Conservation (phyloP, 2,797 vertebrate species). For the Synaphobranchus kaupii region DNA sequence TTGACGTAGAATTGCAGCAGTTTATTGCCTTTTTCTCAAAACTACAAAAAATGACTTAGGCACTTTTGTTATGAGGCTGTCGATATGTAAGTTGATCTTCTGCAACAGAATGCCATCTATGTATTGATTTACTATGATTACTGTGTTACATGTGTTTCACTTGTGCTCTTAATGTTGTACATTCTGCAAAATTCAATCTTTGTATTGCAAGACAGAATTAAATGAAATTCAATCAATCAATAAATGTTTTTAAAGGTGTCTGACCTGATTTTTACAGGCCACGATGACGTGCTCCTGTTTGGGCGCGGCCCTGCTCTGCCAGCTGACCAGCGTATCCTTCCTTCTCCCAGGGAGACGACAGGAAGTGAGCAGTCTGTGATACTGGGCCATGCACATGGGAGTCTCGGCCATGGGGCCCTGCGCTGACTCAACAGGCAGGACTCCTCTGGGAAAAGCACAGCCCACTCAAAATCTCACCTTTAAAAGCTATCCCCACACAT, state of each 20-base stretch:
- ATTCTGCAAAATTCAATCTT: too few relatives aligned
- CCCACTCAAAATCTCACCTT: not conserved
- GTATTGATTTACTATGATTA: too few relatives aligned
- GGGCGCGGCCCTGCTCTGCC: constrained; percentile 77
- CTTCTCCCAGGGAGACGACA: constrained; percentile 86
- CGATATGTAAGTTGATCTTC: too few relatives aligned
- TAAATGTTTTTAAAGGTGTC: constrained; percentile 20
- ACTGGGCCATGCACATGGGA: constrained; percentile 95
- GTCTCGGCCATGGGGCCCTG: constrained; percentile 87
- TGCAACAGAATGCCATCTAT: too few relatives aligned
- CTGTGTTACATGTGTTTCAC: too few relatives aligned
- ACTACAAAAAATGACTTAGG: too few relatives aligned
- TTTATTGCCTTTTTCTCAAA: too few relatives aligned
- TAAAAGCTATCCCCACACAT: not conserved
- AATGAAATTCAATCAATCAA: too few relatives aligned
- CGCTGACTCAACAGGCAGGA: constrained; percentile 82
- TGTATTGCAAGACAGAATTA: too few relatives aligned
- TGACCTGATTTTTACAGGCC: constrained; percentile 91
- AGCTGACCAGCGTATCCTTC: constrained; percentile 82
- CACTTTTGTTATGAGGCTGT: too few relatives aligned
- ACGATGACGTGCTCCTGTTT: constrained; percentile 87
- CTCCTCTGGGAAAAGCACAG: constrained; percentile 70
- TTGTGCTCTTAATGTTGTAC: too few relatives aligned
- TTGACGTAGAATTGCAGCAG: too few relatives aligned
- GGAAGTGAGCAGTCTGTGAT: constrained; percentile 89